Conservation (phyloP, 2,113 vertebrate species). For the Cariama cristata region DNA sequence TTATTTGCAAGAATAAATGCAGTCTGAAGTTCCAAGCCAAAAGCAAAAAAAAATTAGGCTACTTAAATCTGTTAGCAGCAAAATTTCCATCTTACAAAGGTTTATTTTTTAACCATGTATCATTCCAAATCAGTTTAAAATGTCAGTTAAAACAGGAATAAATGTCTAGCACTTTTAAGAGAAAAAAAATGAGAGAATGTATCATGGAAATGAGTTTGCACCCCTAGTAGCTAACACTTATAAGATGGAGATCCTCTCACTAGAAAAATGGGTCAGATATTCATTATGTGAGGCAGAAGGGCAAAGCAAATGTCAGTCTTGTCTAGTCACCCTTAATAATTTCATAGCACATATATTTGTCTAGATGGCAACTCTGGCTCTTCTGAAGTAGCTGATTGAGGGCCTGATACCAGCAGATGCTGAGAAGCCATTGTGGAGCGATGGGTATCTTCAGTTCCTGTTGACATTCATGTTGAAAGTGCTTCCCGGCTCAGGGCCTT, state of each 20-base stretch:
- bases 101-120: constrained; percentile 11
- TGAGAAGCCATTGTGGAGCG: neutral
- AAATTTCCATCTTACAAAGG: neutral
- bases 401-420: neutral
- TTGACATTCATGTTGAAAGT: neutral
- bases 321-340: neutral
- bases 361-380: neutral
- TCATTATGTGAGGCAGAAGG: constrained; percentile 22
- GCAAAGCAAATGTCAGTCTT: neutral
- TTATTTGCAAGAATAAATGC: neutral
- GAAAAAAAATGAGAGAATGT: constrained; percentile 15
- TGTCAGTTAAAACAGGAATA: constrained; percentile 42
- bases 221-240: neutral
- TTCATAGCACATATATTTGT: neutral
- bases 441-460: neutral
- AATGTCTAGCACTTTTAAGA: neutral
- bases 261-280: constrained; percentile 8
- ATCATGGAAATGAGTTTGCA: neutral
- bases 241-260: neutral
- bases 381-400: neutral
- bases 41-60: neutral
- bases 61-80: constrained; percentile 1
- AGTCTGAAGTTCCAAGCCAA: neutral
- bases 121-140: constrained; percentile 30
- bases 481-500: neutral